These are phyloP conservation scores for Hyperopisus bebe DNA, from an alignment of 2,113 vertebrate genomes.

Conservation along the genomic window DNA sequence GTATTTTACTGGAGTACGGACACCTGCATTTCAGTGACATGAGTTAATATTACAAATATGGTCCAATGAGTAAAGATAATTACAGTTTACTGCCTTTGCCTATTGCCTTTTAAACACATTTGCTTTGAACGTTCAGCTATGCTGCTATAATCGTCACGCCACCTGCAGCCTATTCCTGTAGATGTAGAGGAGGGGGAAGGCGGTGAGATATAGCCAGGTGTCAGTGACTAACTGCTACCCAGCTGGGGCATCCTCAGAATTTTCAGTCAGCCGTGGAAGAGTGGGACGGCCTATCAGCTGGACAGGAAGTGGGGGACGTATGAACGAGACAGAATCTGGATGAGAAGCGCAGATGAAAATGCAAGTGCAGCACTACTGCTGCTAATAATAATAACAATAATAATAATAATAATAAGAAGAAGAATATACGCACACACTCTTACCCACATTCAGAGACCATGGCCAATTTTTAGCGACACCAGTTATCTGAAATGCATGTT, in stretches of 20 bases:
- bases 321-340: not conserved
- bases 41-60: not conserved
- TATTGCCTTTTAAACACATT: not conserved
- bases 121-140: not conserved
- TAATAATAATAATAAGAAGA: not conserved
- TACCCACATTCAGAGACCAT: not conserved
- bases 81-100: not conserved
- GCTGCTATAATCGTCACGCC: not conserved
- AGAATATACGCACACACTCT: no score
- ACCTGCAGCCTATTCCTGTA: not conserved
- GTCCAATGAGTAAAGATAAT: not conserved
- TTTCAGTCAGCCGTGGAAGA: not conserved
- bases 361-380: not conserved
- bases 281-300: not conserved
- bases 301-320: not conserved
- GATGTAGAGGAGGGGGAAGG: not conserved
- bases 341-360: not conserved
- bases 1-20: not conserved
- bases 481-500: no score
- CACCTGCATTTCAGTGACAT: not conserved
- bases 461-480: not conserved
- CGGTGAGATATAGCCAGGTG: not conserved
- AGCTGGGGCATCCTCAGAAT: not conserved
- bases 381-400: not conserved
- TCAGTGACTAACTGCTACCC: not conserved